These are phyloP conservation scores for Haemorhous mexicanus DNA, from an alignment of 2,113 vertebrate species.

Conservation along the genomic window DNA sequence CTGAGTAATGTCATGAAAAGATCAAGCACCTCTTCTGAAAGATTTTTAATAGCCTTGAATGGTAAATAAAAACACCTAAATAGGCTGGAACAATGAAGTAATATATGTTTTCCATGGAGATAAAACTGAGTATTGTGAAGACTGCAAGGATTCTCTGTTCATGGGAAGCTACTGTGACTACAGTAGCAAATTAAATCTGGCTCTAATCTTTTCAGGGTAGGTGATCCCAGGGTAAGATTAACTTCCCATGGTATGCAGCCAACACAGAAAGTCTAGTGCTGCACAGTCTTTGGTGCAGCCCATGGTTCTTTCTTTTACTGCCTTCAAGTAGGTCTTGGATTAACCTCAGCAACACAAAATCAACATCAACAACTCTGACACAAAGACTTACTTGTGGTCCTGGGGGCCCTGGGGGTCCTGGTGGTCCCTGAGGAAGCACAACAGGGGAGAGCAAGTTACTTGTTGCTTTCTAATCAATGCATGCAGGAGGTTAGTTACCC, in stretches of 20 bases:
- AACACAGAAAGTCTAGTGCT: not conserved
- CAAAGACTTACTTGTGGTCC: constrained; percentile 82
- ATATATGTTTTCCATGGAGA: not conserved
- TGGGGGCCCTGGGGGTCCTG: constrained; percentile 78
- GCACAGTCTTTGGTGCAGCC: not conserved
- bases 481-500: not conserved
- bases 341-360: not conserved
- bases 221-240: not conserved
- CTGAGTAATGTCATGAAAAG: not conserved
- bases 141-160: not conserved
- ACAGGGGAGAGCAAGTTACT: not conserved
- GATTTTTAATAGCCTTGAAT: not conserved
- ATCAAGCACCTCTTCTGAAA: not conserved
- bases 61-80: not conserved
- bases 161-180: constrained; percentile 3
- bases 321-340: not conserved
- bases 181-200: constrained; percentile 25
- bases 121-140: not conserved
- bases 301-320: not conserved
- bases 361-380: not conserved
- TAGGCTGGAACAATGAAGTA: not conserved
- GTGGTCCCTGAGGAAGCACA: constrained; percentile 80
- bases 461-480: not conserved
- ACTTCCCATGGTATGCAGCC: not conserved
- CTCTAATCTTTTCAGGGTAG: constrained; percentile 3